Evolutionary conservation across 2,888 invertebrate genomes (phyloP).

Genomic region (Himalopsyche anomala): DNA sequence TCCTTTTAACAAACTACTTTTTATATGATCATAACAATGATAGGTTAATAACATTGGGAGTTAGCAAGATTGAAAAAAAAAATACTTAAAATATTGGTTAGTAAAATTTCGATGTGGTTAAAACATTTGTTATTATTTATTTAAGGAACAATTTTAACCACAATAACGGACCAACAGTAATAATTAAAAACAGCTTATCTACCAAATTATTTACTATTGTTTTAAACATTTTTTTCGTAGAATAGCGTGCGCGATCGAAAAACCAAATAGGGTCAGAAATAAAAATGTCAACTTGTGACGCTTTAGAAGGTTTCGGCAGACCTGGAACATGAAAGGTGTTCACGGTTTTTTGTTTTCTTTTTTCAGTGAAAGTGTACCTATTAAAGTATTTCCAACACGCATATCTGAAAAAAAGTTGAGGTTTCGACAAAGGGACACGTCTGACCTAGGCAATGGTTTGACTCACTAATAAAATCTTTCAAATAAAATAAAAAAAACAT

Average conservation of each 20-base stretch:
- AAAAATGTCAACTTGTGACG: background rate
- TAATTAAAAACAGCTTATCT: background rate
- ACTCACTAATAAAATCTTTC: background rate
- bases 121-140: no score
- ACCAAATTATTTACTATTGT: background rate
- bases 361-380: background rate
- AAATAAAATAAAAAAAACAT: no score
- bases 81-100: no score
- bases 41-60: no score
- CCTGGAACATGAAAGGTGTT: background rate
- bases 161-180: background rate
- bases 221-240: background rate
- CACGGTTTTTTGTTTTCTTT: conserved; percentile 16
- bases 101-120: no score
- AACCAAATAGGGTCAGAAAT: background rate
- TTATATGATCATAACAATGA: no score
- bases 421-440: background rate
- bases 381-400: background rate
- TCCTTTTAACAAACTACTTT: no score
- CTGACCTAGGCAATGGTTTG: background rate
- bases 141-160: no score
- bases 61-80: no score
- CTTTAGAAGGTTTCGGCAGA: background rate
- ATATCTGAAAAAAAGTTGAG: background rate
- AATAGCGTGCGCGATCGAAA: background rate